phyloP scores from a whole-genome alignment of 2,888 invertebrate genomes.

The Pseudeuparius sepicola region DNA sequence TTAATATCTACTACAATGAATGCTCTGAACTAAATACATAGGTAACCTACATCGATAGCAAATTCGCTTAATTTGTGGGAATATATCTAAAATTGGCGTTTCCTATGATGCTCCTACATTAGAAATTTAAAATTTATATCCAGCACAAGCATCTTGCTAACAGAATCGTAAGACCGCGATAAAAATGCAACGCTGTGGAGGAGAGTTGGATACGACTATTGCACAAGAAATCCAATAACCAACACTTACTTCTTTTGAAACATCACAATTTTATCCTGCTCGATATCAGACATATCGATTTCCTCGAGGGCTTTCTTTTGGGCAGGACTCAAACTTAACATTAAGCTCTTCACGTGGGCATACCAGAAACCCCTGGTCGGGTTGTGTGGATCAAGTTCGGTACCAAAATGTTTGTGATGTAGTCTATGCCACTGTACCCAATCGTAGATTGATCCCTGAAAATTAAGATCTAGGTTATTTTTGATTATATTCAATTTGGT shows the following conservation, averaged over 20 bases:
- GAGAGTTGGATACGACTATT: too few relatives aligned
- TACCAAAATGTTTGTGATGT: slow-evolving; percentile 70
- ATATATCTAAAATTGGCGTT: too few relatives aligned
- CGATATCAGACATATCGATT: slow-evolving; percentile 73
- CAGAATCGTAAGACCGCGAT: too few relatives aligned
- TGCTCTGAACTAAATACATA: too few relatives aligned
- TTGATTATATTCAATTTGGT: slow-evolving; percentile 5
- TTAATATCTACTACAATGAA: too few relatives aligned
- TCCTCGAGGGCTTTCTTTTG: slow-evolving; percentile 50
- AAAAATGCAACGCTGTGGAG: too few relatives aligned
- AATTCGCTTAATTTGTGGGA: too few relatives aligned
- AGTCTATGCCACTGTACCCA: slow-evolving; percentile 76
- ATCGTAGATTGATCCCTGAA: slow-evolving; percentile 70
- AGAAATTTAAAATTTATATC: too few relatives aligned
- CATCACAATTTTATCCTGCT: slow-evolving; percentile 65
- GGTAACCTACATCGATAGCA: too few relatives aligned
- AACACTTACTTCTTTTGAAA: slow-evolving; percentile 64
- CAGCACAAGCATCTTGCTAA: too few relatives aligned
- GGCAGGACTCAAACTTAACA: slow-evolving; percentile 54
- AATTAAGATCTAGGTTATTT: slow-evolving; percentile 15
- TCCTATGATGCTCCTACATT: too few relatives aligned
- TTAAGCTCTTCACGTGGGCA: slow-evolving; percentile 66
- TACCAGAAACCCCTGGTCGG: slow-evolving; percentile 69
- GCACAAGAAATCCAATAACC: too few relatives aligned
- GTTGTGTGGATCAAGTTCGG: slow-evolving; percentile 72